Evolutionary conservation across 2,888 invertebrate genomes (phyloP).

Genomic region (Schrankia costaestrigalis): DNA sequence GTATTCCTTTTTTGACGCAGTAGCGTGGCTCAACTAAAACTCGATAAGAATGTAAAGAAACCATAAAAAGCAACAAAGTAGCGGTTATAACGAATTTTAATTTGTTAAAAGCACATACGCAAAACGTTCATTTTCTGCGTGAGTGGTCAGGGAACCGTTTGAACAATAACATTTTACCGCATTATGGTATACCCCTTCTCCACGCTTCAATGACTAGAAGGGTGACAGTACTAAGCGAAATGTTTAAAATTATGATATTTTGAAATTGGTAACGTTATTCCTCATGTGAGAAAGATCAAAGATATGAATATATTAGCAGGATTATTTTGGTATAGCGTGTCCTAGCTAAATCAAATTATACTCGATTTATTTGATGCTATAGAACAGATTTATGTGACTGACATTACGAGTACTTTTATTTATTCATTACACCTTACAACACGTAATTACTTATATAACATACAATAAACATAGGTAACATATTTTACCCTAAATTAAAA

Average conservation of each 20-base stretch:
- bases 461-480: neutral
- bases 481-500: too few species aligned
- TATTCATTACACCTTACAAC: too few species aligned
- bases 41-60: too few species aligned
- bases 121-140: slow-evolving; percentile 61
- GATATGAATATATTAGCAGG: slow-evolving; percentile 1
- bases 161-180: slow-evolving; percentile 65
- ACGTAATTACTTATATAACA: too few species aligned
- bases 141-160: slow-evolving; percentile 54
- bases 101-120: slow-evolving; percentile 35
- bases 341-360: too few species aligned
- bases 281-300: slow-evolving; percentile 39
- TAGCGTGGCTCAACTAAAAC: too few species aligned
- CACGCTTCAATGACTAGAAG: slow-evolving; percentile 48
- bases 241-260: slow-evolving; percentile 40
- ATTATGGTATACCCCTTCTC: slow-evolving; percentile 59
- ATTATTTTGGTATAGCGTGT: too few species aligned
- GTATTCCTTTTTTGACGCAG: too few species aligned
- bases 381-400: too few species aligned
- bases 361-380: too few species aligned
- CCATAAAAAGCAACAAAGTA: neutral
- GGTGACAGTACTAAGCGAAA: slow-evolving; percentile 49
- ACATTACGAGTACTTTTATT: too few species aligned
- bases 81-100: slow-evolving; percentile 21
- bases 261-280: slow-evolving; percentile 39